Conservation (phyloP, 2,797 vertebrate genomes). For the Linurgus olivaceus region DNA sequence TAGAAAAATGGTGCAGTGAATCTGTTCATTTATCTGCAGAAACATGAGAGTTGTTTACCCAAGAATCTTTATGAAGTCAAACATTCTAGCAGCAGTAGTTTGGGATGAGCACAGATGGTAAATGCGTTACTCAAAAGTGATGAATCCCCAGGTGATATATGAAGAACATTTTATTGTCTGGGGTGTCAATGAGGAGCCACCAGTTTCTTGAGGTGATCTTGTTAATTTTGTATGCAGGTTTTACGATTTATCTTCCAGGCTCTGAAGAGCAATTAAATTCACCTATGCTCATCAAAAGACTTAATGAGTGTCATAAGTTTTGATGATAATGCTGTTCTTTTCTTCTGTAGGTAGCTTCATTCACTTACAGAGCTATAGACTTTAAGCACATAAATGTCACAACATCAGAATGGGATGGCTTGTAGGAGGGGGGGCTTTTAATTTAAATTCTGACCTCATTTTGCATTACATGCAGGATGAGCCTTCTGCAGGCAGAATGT, state of each 20-base stretch:
- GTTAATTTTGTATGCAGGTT: conserved; percentile 32
- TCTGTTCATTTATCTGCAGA: background rate
- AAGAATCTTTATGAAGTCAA: conserved; percentile 24
- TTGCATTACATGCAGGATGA: background rate
- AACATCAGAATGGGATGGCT: background rate
- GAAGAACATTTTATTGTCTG: background rate
- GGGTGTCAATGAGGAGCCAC: background rate
- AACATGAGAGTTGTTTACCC: background rate
- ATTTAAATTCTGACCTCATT: background rate
- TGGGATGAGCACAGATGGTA: conserved; percentile 21
- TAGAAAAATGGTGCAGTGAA: background rate
- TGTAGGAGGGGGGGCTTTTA: background rate
- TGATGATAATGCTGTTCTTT: conserved; percentile 30
- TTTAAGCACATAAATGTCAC: background rate
- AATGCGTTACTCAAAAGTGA: background rate
- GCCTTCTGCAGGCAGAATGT: background rate
- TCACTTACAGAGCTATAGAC: background rate
- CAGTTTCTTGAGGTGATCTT: conserved; percentile 18
- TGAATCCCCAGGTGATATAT: background rate
- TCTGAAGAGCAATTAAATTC: conserved; percentile 47
- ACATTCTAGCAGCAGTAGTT: background rate
- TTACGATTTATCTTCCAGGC: conserved; percentile 39
- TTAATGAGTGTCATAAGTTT: conserved; percentile 48
- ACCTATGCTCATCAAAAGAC: conserved; percentile 46
- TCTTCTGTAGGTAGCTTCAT: background rate